Conservation (phyloP, 2,888 invertebrate genomes). For the Candidula unifasciata region DNA sequence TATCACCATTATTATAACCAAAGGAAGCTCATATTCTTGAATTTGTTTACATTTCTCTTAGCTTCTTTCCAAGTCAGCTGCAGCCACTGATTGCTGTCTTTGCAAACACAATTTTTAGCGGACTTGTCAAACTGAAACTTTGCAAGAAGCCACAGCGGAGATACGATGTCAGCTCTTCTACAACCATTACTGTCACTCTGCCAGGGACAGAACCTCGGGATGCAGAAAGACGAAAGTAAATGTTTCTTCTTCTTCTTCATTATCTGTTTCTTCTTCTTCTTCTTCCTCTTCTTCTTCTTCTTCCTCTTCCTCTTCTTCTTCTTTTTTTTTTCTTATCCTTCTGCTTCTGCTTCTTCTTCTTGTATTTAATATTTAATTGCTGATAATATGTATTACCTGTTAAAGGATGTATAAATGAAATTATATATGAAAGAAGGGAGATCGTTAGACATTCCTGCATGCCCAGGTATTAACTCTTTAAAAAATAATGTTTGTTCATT, state of each 20-base stretch:
- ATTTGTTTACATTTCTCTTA: conserved; percentile 79
- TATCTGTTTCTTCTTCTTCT: too few relatives aligned
- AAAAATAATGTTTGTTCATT: too few relatives aligned
- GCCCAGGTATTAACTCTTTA: too few relatives aligned
- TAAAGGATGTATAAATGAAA: too few relatives aligned
- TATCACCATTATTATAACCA: background rate
- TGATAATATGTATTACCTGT: too few relatives aligned
- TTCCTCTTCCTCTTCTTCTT: too few relatives aligned
- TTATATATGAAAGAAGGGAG: too few relatives aligned
- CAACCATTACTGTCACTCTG: conserved; percentile 88
- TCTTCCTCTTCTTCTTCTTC: too few relatives aligned
- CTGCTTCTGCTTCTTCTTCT: too few relatives aligned
- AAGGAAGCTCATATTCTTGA: background rate
- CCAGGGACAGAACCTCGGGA: conserved; percentile 95
- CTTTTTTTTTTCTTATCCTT: too few relatives aligned
- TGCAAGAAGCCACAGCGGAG: conserved; percentile 88
- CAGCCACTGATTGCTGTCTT: conserved; percentile 92
- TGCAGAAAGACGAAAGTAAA: conserved; percentile 92
- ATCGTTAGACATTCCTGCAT: too few relatives aligned
- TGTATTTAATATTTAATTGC: too few relatives aligned
- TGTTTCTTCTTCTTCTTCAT: background rate
- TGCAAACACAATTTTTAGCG: conserved; percentile 89
- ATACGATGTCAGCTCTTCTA: conserved; percentile 84
- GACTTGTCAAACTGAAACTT: conserved; percentile 88
- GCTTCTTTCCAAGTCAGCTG: conserved; percentile 95